Base-by-base conservation (phyloP, 2,797 vertebrate species). In the Vultur gryphus region DNA sequence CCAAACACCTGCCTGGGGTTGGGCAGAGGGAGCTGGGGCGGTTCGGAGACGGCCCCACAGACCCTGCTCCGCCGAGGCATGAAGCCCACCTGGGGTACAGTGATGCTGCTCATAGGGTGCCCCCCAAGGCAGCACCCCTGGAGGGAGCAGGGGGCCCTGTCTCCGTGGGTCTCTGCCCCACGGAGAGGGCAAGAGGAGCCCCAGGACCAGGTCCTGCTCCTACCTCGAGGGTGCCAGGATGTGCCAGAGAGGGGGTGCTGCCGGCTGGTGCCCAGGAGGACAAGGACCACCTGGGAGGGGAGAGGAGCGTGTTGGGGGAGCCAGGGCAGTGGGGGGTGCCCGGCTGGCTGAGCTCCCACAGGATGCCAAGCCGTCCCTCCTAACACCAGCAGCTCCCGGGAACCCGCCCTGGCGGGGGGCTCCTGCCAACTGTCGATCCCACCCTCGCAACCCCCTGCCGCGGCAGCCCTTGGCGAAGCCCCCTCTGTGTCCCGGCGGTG, bases 361-460 rank as follows among this genome's bases (percentile, higher is more conserved):
- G 69, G 54, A 46, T 89, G 66, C 64, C 12, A 24, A 75, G 57
- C 59, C 29, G 7, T 43, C 25, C 37, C 23, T 73, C 46, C 57
- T n/a, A 58, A 83, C 2, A 13, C 37, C 72, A 55, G 23, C 7
- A 1, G 39, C 41, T 87, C 69, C 57, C 4, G 3, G 61, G 87
- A 85, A 52, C n/a, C 77, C 1, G 0, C 26, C 33, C 33, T 2
- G 0, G 20, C 1, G 4, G 24, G 48, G 92, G 49, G 33, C 11
- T 87, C 49, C 82, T 57, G 57, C 76, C 64, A 59, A 25, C 37
- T 54, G 52, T 39, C 26, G 7, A 17, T 89, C 81, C 62, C 62
- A 58, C 55, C 33, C 57, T 24, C 1, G 0, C 4, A 6, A 11
- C 11, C 28, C 64, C 20, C 37, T 2, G 7, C 58, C 6, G 4